phyloP scores from a whole-genome alignment of 2,888 invertebrate genomes.

The Erebia aethiops region DNA sequence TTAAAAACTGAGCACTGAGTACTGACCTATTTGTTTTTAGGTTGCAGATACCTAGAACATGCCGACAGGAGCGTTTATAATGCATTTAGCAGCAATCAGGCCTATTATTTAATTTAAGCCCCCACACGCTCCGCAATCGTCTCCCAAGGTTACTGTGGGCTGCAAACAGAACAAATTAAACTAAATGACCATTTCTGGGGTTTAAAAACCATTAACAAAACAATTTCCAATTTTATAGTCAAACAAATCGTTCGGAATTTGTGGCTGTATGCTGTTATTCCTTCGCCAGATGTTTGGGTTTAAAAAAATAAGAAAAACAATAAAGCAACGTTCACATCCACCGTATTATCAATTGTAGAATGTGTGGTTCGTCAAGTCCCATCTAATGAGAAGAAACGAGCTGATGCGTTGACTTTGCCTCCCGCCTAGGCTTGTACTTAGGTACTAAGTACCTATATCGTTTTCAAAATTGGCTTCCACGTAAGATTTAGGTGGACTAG shows the following conservation, averaged over 20 bases:
- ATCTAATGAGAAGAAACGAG: too few relatives aligned
- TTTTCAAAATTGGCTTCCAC: too few relatives aligned
- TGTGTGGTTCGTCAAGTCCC: background rate
- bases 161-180: slow-evolving; percentile 50
- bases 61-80: slow-evolving; percentile 35
- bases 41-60: background rate
- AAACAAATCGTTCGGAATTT: slow-evolving; percentile 50
- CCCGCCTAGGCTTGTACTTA: too few relatives aligned
- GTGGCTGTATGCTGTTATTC: slow-evolving; percentile 47
- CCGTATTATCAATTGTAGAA: background rate
- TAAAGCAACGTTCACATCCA: slow-evolving; percentile 5
- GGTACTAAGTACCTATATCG: too few relatives aligned
- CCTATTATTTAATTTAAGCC: slow-evolving; percentile 39
- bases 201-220: slow-evolving; percentile 48
- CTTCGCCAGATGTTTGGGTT: slow-evolving; percentile 61
- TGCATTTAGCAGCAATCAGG: slow-evolving; percentile 34
- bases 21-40: background rate
- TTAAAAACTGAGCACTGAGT: background rate
- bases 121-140: slow-evolving; percentile 35
- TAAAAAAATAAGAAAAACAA: slow-evolving; percentile 43
- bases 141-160: slow-evolving; percentile 35
- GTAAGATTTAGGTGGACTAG: too few relatives aligned
- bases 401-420: too few relatives aligned
- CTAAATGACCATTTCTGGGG: slow-evolving; percentile 50
- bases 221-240: slow-evolving; percentile 55